Percentiles rank a stretch among this genome's conserved stretches.
phyloP scores from a whole-genome alignment of 2,113 vertebrate genomes.

The Ictalurus punctatus region DNA sequence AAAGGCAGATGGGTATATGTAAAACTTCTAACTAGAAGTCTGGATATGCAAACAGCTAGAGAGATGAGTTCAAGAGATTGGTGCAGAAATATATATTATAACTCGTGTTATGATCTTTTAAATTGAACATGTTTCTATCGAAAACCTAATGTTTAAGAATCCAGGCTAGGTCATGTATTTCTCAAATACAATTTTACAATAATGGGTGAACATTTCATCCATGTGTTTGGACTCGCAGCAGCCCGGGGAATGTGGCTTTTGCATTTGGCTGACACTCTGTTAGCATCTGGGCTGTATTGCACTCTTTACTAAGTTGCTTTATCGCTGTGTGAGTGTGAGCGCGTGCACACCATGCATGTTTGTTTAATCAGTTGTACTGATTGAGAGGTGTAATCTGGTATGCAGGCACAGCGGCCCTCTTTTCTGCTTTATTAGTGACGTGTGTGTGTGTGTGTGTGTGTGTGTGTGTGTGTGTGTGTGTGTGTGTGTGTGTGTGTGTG shows the following conservation, averaged over 20 bases:
- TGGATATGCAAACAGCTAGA: not conserved
- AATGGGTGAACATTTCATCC: not conserved
- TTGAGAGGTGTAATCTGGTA: not conserved
- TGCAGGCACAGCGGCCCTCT: not conserved
- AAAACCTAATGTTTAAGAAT: not conserved
- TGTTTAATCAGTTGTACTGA: not conserved
- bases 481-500: slow-evolving; percentile 31
- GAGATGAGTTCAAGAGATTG: not conserved
- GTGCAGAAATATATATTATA: not conserved
- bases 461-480: slow-evolving; percentile 25
- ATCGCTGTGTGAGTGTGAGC: not conserved
- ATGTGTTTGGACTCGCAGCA: not conserved
- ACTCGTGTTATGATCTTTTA: not conserved
- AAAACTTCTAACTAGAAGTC: not conserved
- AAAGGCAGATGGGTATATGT: not conserved
- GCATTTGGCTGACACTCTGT: not conserved
- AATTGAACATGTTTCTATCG: not conserved
- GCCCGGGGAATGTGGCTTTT: not conserved
- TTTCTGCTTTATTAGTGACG: not conserved
- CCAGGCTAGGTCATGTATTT: not conserved
- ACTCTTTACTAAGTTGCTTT: slow-evolving; percentile 12
- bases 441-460: slow-evolving; percentile 25
- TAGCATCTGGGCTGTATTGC: not conserved
- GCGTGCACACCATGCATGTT: not conserved
- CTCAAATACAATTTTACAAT: not conserved